Conservation (phyloP, 37 sponge, comb jelly and placozoan genomes). For the Spongia lamella region DNA sequence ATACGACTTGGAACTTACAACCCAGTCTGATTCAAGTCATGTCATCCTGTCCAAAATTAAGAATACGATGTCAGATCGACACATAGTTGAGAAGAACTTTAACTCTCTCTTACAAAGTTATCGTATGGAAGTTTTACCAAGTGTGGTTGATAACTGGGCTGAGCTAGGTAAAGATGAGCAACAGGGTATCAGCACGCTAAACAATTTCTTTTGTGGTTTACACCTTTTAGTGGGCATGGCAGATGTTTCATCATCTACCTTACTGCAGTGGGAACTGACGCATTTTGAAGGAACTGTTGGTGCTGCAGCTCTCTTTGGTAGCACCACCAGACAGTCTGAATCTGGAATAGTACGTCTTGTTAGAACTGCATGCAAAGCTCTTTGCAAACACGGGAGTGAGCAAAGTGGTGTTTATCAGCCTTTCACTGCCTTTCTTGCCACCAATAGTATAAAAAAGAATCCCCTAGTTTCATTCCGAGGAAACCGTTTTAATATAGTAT, state of each 20-base stretch:
- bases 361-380: constrained; percentile 36
- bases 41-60: constrained; percentile 11
- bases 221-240: constrained; percentile 51
- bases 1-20: background rate
- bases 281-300: constrained; percentile 22
- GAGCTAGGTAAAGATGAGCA: background rate
- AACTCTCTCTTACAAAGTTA: constrained; percentile 14
- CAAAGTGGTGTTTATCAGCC: constrained; percentile 34
- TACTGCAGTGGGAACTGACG: constrained; percentile 22
- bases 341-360: constrained; percentile 19
- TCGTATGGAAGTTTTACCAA: constrained; percentile 4
- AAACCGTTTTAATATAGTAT: constrained; percentile 44
- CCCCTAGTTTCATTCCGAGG: constrained; percentile 34
- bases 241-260: constrained; percentile 10
- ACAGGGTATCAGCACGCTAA: constrained; percentile 6
- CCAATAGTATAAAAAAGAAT: constrained; percentile 8
- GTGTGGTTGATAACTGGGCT: constrained; percentile 5
- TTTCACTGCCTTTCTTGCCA: constrained; percentile 8
- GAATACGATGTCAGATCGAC: constrained; percentile 39
- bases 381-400: constrained; percentile 32
- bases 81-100: constrained; percentile 15
- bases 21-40: background rate
- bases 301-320: background rate
- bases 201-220: constrained; percentile 47
- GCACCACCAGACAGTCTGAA: constrained; percentile 10